A percentile compares a stretch with the other conserved stretches of the same genome.
These are phyloP conservation scores for Drosophila sulfurigaster DNA, from an alignment of 1,140 invertebrate genomes.

Conservation along the genomic window DNA sequence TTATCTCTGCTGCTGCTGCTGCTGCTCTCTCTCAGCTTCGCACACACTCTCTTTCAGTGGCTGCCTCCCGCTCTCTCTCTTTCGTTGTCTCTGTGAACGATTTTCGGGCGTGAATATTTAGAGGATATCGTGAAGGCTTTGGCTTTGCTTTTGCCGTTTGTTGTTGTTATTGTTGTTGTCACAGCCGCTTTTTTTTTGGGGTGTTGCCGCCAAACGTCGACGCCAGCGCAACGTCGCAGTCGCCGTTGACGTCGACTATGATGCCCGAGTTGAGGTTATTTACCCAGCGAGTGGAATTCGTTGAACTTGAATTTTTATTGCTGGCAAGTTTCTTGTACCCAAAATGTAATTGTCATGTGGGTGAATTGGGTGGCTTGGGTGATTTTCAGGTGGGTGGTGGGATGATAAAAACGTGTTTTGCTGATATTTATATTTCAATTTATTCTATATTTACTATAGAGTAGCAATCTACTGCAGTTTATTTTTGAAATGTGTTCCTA, in stretches of 20 bases:
- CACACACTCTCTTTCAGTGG: constrained; percentile 1
- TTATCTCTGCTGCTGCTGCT: constrained; percentile 24
- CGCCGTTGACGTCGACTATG: constrained; percentile 11
- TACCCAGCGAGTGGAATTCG: constrained; percentile 72
- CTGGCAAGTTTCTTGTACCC: constrained; percentile 48
- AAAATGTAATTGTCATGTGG: constrained; percentile 24
- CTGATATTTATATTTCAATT: neutral
- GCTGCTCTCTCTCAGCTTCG: constrained; percentile 3
- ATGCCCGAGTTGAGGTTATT: constrained; percentile 70
- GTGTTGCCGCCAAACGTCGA: constrained; percentile 57
- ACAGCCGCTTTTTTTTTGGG: constrained; percentile 51
- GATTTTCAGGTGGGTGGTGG: neutral
- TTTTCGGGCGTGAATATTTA: constrained; percentile 69
- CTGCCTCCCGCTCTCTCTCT: constrained; percentile 5
- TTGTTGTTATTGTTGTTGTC: constrained; percentile 38
- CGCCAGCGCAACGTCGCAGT: neutral
- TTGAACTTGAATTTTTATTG: constrained; percentile 78
- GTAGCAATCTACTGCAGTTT: neutral
- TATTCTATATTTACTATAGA: neutral
- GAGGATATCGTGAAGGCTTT: constrained; percentile 66
- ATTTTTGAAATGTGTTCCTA: neutral
- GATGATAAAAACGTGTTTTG: neutral
- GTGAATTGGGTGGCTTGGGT: constrained; percentile 1
- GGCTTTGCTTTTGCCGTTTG: neutral
- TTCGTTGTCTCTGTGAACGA: constrained; percentile 27